A percentile compares a stretch with the other conserved stretches of the same genome.
Evolutionary conservation across 1,140 invertebrate genomes (phyloP).

Genomic region (Heliconius nattereri): DNA sequence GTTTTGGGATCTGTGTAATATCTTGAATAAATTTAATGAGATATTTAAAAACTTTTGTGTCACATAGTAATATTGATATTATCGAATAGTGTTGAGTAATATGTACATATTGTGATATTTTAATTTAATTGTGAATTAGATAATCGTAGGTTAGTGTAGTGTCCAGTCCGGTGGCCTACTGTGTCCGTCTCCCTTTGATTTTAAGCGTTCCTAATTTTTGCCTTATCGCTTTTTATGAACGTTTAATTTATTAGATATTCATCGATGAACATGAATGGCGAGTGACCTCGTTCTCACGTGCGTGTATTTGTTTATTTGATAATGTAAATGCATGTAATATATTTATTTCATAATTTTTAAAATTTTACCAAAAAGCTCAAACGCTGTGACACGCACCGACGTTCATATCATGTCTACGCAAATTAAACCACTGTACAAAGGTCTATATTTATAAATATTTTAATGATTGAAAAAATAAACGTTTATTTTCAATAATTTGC

Average conservation of each 20-base stretch:
- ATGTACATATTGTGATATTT: conserved; percentile 81
- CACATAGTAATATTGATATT: conserved; percentile 56
- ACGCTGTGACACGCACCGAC: conserved; percentile 51
- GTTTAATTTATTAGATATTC: conserved; percentile 26
- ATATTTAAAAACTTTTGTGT: conserved; percentile 46
- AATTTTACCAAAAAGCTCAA: conserved; percentile 46
- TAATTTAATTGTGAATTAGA: conserved; percentile 74
- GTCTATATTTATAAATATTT: conserved; percentile 79
- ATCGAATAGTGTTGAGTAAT: conserved; percentile 72
- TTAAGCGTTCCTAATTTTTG: conserved; percentile 53
- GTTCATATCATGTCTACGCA: conserved; percentile 62
- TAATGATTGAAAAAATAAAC: conserved; percentile 80
- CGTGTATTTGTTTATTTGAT: conserved; percentile 24
- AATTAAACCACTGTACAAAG: conserved; percentile 77
- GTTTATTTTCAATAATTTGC: conserved; percentile 65
- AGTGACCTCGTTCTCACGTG: conserved; percentile 18
- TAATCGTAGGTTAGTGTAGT: conserved; percentile 67
- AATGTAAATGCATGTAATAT: not conserved
- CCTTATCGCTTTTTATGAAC: conserved; percentile 34
- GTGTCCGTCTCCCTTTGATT: conserved; percentile 53
- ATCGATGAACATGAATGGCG: not conserved
- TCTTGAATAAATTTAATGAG: conserved; percentile 43
- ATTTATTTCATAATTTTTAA: conserved; percentile 16
- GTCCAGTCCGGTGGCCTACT: conserved; percentile 54
- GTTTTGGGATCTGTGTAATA: conserved; percentile 58